phyloP scores from a whole-genome alignment of 2,797 vertebrate species.

The Chanos chanos region DNA sequence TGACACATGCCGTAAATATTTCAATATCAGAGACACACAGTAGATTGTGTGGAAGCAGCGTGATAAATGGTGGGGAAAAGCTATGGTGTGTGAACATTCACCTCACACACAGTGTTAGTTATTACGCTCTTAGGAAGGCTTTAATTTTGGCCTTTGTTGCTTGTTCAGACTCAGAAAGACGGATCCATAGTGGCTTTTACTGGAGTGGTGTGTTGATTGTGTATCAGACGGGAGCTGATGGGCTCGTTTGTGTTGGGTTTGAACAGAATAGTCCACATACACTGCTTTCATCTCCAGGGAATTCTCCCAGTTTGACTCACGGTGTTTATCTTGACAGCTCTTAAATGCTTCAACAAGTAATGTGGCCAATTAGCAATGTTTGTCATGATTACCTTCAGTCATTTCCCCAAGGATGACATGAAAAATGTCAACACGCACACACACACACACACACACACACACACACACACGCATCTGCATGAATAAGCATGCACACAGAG shows the following conservation, averaged over 20 bases:
- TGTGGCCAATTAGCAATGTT: conserved; percentile 35
- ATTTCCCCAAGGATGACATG: conserved; percentile 3
- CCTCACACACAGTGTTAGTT: too few relatives aligned
- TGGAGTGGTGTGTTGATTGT: too few relatives aligned
- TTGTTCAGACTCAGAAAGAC: too few relatives aligned
- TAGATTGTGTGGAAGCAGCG: too few relatives aligned
- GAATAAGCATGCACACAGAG: background rate
- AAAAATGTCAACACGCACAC: background rate
- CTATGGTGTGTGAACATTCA: too few relatives aligned
- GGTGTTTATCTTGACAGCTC: conserved; percentile 1
- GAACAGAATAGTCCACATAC: background rate
- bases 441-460: background rate
- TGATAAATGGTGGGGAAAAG: too few relatives aligned
- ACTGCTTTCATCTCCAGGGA: too few relatives aligned
- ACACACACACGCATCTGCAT: background rate
- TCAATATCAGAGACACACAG: too few relatives aligned
- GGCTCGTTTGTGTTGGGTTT: background rate
- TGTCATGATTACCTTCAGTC: conserved; percentile 45
- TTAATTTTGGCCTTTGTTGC: too few relatives aligned
- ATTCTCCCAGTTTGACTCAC: background rate
- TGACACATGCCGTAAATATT: too few relatives aligned
- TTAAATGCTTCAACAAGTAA: conserved; percentile 14
- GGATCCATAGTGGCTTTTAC: too few relatives aligned
- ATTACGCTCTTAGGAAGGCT: too few relatives aligned
- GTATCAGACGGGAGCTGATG: background rate